These are phyloP conservation scores for Caenorhabditis sinica DNA, from an alignment of 2,888 invertebrate genomes.

Conservation along the genomic window DNA sequence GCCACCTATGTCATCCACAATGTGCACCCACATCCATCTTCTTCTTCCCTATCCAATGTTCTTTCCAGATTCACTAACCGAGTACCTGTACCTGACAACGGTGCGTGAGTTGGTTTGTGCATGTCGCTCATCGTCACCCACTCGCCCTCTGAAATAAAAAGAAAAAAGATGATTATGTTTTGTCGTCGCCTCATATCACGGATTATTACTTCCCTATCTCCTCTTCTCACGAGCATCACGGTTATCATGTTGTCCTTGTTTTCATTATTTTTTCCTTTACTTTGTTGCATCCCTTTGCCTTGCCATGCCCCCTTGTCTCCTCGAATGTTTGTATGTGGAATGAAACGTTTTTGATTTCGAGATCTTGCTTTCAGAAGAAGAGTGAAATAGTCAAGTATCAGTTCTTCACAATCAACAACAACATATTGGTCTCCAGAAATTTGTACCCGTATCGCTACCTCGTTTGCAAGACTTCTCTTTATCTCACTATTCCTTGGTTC, in stretches of 20 bases:
- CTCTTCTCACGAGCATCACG: slow-evolving; percentile 24
- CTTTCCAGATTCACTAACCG: slow-evolving; percentile 70
- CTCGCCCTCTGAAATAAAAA: background rate
- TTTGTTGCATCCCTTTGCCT: slow-evolving; percentile 31
- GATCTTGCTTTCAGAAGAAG: slow-evolving; percentile 42
- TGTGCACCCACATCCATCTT: slow-evolving; percentile 5
- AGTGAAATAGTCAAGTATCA: slow-evolving; percentile 17
- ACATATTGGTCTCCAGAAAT: slow-evolving; percentile 8
- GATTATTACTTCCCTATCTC: slow-evolving; percentile 18
- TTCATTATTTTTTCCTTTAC: slow-evolving; percentile 22
- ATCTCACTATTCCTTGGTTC: slow-evolving; percentile 30
- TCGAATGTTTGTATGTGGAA: slow-evolving; percentile 57
- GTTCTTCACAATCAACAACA: background rate
- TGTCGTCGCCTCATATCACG: slow-evolving; percentile 39
- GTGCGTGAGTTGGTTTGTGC: slow-evolving; percentile 68
- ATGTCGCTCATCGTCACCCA: slow-evolving; percentile 52
- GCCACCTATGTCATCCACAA: background rate
- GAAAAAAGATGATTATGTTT: slow-evolving; percentile 34
- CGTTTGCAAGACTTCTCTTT: slow-evolving; percentile 12
- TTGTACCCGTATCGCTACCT: background rate
- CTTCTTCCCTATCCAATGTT: slow-evolving; percentile 27
- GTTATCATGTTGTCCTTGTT: slow-evolving; percentile 39
- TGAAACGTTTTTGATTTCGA: slow-evolving; percentile 44
- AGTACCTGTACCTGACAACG: slow-evolving; percentile 66
- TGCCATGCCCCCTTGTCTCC: slow-evolving; percentile 3